A percentile compares a stretch with the other conserved stretches of the same genome.
These are phyloP conservation scores for Sylvia borin DNA, from an alignment of 2,797 vertebrate genomes.

Conservation along the genomic window DNA sequence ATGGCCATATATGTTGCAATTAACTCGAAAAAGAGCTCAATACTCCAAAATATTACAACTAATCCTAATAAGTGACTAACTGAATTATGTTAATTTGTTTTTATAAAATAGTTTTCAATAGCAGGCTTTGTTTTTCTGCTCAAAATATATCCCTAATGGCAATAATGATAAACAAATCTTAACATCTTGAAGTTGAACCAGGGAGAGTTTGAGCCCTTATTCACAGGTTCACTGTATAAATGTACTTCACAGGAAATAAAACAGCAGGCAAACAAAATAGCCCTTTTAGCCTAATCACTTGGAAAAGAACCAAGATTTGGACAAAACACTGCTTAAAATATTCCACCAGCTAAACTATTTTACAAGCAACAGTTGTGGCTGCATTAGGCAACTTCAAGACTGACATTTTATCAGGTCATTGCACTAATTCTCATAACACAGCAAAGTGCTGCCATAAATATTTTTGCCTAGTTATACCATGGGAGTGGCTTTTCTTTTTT, in stretches of 20 bases:
- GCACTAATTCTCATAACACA: neutral
- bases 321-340: neutral
- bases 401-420: neutral
- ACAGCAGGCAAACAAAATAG: neutral
- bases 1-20: neutral
- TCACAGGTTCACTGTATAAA: neutral
- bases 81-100: slow-evolving; percentile 12
- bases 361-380: neutral
- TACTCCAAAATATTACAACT: slow-evolving; percentile 41
- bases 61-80: neutral
- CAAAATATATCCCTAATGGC: slow-evolving; percentile 9
- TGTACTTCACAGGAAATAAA: neutral
- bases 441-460: neutral
- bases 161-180: slow-evolving; percentile 48
- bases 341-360: neutral
- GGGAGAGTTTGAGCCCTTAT: neutral
- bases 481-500: neutral
- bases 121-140: slow-evolving; percentile 42
- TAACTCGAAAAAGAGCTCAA: slow-evolving; percentile 35
- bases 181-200: slow-evolving; percentile 46
- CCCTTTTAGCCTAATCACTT: neutral
- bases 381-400: neutral
- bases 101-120: slow-evolving; percentile 59
- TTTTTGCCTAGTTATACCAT: neutral
- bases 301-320: neutral